phyloP scores from a whole-genome alignment of 2,797 vertebrate species.

The Notolepis coatsorum region DNA sequence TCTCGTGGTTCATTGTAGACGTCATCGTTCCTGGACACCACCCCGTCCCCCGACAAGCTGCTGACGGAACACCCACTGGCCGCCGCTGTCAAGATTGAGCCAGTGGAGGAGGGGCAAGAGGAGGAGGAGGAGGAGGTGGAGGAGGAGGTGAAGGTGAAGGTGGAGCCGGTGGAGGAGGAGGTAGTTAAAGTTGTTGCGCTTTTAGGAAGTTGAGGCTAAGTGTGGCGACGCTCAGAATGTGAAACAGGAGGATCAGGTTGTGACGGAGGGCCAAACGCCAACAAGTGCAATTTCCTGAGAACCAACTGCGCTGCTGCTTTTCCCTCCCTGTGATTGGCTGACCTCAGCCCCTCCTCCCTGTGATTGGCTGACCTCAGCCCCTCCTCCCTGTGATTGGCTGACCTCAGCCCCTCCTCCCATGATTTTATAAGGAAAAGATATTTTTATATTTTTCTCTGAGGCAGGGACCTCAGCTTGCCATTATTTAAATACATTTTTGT shows the following conservation, averaged over 20 bases:
- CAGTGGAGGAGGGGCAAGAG: constrained; percentile 80
- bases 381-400: constrained; percentile 73
- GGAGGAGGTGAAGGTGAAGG: constrained; percentile 79
- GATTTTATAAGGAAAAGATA: constrained; percentile 67
- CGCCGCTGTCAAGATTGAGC: constrained; percentile 85
- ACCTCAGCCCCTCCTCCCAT: constrained; percentile 16
- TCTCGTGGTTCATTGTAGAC: constrained; percentile 71
- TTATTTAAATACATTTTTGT: constrained; percentile 98
- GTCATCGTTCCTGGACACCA: constrained; percentile 89
- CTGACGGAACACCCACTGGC: constrained; percentile 92
- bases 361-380: too few relatives aligned
- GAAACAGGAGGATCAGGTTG: constrained; percentile 79
- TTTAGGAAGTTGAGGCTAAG: constrained; percentile 84
- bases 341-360: constrained; percentile 9
- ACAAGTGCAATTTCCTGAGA: constrained; percentile 61
- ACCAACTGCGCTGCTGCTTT: constrained; percentile 50
- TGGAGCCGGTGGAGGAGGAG: constrained; percentile 72
- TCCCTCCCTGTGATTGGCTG: constrained; percentile 77
- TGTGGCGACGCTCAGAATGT: constrained; percentile 74
- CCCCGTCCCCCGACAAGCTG: constrained; percentile 94
- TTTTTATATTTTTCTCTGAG: constrained; percentile 88
- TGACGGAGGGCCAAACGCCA: constrained; percentile 69
- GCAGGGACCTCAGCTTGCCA: constrained; percentile 85
- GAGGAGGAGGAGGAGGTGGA: constrained; percentile 86
- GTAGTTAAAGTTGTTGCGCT: too few relatives aligned